A percentile compares a stretch with the other conserved stretches of the same genome.
Conservation (phyloP, 2,888 invertebrate genomes). For the Pedicia rivosa region DNA sequence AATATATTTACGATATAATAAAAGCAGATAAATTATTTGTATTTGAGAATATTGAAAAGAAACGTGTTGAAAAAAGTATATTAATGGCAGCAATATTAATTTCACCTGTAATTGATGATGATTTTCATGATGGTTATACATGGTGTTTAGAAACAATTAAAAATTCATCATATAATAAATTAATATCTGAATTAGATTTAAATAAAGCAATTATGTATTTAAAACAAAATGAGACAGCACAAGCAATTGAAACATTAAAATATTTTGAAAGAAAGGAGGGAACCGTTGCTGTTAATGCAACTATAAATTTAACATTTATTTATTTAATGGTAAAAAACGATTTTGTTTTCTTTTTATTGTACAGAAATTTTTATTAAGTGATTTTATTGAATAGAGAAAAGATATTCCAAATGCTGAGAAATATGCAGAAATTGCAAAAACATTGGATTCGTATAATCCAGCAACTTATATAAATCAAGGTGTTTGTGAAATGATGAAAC, state of each 20-base stretch:
- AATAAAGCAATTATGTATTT: slow-evolving; percentile 78
- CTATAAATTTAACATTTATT: slow-evolving; percentile 74
- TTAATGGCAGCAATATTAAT: slow-evolving; percentile 79
- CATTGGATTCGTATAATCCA: slow-evolving; percentile 60
- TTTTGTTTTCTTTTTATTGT: no score
- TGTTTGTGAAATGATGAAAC: slow-evolving; percentile 55
- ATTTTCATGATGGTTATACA: slow-evolving; percentile 47
- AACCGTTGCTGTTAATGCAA: slow-evolving; percentile 68
- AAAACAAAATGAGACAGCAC: slow-evolving; percentile 59
- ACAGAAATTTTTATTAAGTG: no score
- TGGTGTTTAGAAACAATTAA: slow-evolving; percentile 95
- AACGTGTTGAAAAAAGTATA: slow-evolving; percentile 66
- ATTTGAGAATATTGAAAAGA: slow-evolving; percentile 51
- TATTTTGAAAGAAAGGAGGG: slow-evolving; percentile 74
- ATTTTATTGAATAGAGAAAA: no score
- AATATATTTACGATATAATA: slow-evolving; percentile 46
- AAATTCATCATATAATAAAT: slow-evolving; percentile 65
- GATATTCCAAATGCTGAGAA: slow-evolving; percentile 61
- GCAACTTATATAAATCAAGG: slow-evolving; percentile 75
- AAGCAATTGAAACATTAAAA: slow-evolving; percentile 71
- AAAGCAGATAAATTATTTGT: slow-evolving; percentile 60
- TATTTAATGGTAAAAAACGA: slow-evolving; percentile 21
- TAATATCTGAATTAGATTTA: slow-evolving; percentile 79
- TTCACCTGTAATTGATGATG: slow-evolving; percentile 63
- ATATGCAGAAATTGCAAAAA: slow-evolving; percentile 57